Evolutionary conservation across 92 coral and sea anemone species (phyloP).

Genomic region (Isaurus tuberculatus): DNA sequence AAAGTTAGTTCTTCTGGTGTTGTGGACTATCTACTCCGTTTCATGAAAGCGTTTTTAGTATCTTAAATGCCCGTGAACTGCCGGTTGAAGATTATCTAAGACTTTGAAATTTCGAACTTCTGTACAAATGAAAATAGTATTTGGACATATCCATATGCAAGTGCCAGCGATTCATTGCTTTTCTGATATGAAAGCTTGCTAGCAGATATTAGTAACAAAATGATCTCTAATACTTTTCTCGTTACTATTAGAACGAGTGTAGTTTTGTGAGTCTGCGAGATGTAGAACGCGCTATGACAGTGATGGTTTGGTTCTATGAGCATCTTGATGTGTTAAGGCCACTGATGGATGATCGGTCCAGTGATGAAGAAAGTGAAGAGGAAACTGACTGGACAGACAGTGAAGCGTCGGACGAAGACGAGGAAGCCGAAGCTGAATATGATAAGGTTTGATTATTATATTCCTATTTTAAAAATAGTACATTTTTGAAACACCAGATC

Average conservation of each 20-base stretch:
- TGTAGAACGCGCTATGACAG: constrained; percentile 92
- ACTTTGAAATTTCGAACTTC: no score
- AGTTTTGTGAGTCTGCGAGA: constrained; percentile 93
- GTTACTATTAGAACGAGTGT: constrained; percentile 73
- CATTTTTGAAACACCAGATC: not conserved
- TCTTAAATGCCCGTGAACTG: no score
- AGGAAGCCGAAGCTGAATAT: constrained; percentile 33
- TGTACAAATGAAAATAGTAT: no score
- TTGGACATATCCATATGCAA: no score
- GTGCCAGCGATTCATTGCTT: no score
- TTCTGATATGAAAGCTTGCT: no score
- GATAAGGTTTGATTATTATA: constrained; percentile 3
- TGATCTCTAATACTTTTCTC: not conserved
- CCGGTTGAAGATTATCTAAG: no score
- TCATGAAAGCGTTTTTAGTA: no score
- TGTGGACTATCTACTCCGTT: no score
- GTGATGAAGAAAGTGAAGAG: constrained; percentile 39
- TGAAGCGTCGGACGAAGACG: no score
- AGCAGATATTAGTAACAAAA: no score
- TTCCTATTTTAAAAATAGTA: not conserved
- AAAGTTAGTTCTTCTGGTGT: no score
- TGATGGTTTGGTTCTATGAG: constrained; percentile 83
- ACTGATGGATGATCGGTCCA: constrained; percentile 32
- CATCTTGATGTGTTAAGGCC: constrained; percentile 63
- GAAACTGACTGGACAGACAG: constrained; percentile 55